Percentiles rank a stretch among this genome's conserved stretches.
Conservation (phyloP, 2,113 vertebrate genomes). For the Myxocyprinus asiaticus region DNA sequence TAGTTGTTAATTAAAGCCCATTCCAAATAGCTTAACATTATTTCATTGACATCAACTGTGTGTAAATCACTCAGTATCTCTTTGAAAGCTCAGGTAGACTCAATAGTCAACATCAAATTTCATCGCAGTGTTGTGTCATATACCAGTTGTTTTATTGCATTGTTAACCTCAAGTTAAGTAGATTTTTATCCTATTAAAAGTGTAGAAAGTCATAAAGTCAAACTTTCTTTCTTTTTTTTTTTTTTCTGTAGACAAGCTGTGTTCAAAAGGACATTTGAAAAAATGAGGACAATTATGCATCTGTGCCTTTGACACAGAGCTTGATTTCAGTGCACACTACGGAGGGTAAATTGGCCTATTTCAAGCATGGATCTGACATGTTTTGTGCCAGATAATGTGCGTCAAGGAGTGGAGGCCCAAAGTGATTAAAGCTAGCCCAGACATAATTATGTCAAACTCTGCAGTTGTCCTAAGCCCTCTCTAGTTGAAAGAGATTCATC, state of each 20-base stretch:
- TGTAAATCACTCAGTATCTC: constrained; percentile 41
- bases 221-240: constrained; percentile 42
- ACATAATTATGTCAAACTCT: constrained; percentile 77
- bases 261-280: constrained; percentile 40
- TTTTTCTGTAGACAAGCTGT: constrained; percentile 42
- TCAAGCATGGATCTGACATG: constrained; percentile 66
- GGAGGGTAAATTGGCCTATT: constrained; percentile 75
- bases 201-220: constrained; percentile 45
- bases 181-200: constrained; percentile 52
- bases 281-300: constrained; percentile 47
- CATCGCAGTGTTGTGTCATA: constrained; percentile 30
- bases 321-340: constrained; percentile 60
- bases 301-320: constrained; percentile 56
- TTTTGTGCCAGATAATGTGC: constrained; percentile 77
- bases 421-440: constrained; percentile 77
- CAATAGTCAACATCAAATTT: constrained; percentile 29
- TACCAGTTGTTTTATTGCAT: constrained; percentile 19
- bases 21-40: background rate
- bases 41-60: constrained; percentile 42
- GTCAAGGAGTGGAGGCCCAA: constrained; percentile 71
- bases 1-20: constrained; percentile 20
- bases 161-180: constrained; percentile 51
- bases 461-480: constrained; percentile 70
- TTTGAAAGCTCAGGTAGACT: background rate
- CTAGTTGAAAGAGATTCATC: constrained; percentile 78